Percentiles rank a stretch among this genome's conserved stretches.
Conservation (phyloP, 2,113 vertebrate genomes). For the Miniopterus natalensis region DNA sequence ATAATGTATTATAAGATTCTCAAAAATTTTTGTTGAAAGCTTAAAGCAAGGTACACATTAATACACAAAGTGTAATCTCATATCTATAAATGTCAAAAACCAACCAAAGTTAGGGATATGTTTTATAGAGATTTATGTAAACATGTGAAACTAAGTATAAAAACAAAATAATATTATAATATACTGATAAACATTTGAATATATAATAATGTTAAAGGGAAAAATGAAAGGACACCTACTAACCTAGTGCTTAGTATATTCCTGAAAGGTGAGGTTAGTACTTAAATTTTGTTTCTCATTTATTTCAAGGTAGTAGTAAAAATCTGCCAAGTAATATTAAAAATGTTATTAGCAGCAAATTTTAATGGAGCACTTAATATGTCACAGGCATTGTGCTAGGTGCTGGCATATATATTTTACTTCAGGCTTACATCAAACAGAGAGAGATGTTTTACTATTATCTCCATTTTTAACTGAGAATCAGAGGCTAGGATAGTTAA, state of each 20-base stretch:
- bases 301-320: constrained; percentile 4
- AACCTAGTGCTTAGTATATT: not conserved
- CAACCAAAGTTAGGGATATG: not conserved
- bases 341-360: not conserved
- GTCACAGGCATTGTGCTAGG: no score
- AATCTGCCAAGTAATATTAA: not conserved
- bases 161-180: not conserved
- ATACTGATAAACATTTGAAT: not conserved
- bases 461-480: no score
- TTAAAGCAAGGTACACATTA: not conserved
- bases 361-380: no score
- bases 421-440: no score
- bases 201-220: not conserved
- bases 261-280: not conserved
- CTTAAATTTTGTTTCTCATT: not conserved
- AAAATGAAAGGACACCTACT: not conserved
- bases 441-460: no score
- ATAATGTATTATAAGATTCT: not conserved
- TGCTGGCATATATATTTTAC: no score
- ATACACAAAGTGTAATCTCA: not conserved
- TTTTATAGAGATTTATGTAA: not conserved
- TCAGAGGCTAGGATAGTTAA: no score
- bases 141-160: not conserved
- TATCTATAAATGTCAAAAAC: not conserved
- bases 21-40: not conserved